phyloP scores from a whole-genome alignment of 1,140 invertebrate species.

The Antheraea pernyi region DNA sequence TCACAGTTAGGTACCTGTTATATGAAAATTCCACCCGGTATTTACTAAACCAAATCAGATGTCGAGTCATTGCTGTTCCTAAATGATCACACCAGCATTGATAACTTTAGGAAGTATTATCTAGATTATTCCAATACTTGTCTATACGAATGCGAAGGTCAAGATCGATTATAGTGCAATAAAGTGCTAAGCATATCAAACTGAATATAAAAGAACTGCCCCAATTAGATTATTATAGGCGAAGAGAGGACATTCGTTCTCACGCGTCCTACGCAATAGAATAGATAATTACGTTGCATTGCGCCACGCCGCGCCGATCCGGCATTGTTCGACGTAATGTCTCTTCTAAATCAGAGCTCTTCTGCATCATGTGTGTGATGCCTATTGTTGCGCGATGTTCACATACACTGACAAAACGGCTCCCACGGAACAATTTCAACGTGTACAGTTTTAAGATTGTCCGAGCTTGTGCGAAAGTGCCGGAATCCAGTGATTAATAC shows the following conservation, averaged over 20 bases:
- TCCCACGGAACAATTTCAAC: constrained; percentile 44
- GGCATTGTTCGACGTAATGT: constrained; percentile 63
- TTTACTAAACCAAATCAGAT: no score
- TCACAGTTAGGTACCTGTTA: no score
- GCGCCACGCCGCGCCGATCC: constrained; percentile 47
- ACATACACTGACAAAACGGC: constrained; percentile 58
- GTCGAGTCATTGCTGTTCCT: no score
- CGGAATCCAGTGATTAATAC: not conserved
- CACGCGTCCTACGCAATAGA: constrained; percentile 61
- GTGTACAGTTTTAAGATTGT: constrained; percentile 36
- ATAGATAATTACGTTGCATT: constrained; percentile 59
- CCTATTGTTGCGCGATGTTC: constrained; percentile 61
- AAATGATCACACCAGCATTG: no score
- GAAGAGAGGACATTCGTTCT: constrained; percentile 39
- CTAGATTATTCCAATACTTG: no score
- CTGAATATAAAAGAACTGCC: not conserved
- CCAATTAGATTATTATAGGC: not conserved
- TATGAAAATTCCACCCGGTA: no score
- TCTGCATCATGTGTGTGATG: constrained; percentile 45
- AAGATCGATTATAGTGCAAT: no score
- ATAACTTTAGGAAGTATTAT: no score
- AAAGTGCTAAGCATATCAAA: no score
- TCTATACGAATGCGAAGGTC: no score
- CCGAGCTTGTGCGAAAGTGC: constrained; percentile 17
- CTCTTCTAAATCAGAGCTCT: constrained; percentile 65